phyloP scores from a whole-genome alignment of 2,113 vertebrate genomes.

The Nerophis lumbriciformis region DNA sequence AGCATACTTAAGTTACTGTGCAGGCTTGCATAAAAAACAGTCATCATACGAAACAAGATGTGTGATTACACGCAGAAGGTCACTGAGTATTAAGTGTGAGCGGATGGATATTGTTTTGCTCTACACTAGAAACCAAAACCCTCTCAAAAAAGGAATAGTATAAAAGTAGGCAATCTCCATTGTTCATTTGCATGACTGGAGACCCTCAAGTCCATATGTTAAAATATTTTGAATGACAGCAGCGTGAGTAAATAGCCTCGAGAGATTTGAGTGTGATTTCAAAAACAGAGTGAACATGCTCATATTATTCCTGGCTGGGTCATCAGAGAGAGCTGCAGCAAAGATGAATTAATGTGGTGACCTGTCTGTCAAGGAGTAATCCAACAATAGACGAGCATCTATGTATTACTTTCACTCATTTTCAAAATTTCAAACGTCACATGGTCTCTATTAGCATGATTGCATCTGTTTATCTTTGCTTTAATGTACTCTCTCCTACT shows the following conservation, averaged over 20 bases:
- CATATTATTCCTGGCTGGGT: slow-evolving; percentile 35
- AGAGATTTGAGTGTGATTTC: slow-evolving; percentile 16
- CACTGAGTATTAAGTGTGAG: not conserved
- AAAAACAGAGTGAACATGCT: slow-evolving; percentile 28
- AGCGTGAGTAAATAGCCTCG: slow-evolving; percentile 28
- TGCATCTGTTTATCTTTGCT: not conserved
- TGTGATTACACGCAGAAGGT: not conserved
- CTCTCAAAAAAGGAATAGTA: not conserved
- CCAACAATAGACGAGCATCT: slow-evolving; percentile 5
- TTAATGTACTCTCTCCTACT: not conserved
- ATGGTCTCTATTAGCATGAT: not conserved
- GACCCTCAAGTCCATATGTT: slow-evolving; percentile 19
- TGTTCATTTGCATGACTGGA: slow-evolving; percentile 29
- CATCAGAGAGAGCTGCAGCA: slow-evolving; percentile 22
- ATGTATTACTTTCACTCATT: slow-evolving; percentile 20
- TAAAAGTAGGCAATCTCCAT: slow-evolving; percentile 3
- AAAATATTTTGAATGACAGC: slow-evolving; percentile 40
- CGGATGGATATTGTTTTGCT: too few relatives aligned
- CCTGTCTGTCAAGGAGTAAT: slow-evolving; percentile 33
- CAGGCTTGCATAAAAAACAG: too few relatives aligned
- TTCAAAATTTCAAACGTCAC: slow-evolving; percentile 9
- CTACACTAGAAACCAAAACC: not conserved
- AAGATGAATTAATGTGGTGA: slow-evolving; percentile 27
- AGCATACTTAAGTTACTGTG: not conserved
- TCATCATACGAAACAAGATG: not conserved